phyloP scores from a whole-genome alignment of 2,113 vertebrate genomes.

The Phrynosoma blainvillii region DNA sequence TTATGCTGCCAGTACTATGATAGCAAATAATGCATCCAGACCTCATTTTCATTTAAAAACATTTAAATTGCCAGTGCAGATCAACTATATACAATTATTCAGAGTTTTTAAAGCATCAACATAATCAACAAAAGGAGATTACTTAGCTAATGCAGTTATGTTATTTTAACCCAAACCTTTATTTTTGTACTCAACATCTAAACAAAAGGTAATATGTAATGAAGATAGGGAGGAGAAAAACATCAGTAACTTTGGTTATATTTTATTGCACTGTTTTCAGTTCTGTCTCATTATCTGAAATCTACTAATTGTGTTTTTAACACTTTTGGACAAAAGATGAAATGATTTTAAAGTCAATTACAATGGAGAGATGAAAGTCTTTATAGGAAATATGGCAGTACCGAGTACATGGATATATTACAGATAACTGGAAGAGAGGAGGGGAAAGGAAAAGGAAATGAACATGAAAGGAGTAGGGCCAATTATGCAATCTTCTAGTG shows the following conservation, averaged over 20 bases:
- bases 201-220: conserved; percentile 33
- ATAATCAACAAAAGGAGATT: conserved; percentile 44
- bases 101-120: conserved; percentile 41
- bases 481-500: not conserved
- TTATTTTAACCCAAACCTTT: conserved; percentile 41
- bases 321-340: conserved; percentile 5
- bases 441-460: not conserved
- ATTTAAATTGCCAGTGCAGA: conserved; percentile 59
- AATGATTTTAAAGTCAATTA: not conserved
- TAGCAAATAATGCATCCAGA: conserved; percentile 44
- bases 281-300: not conserved
- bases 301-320: fast-evolving
- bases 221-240: not conserved
- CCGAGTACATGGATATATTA: not conserved
- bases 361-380: not conserved
- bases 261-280: not conserved
- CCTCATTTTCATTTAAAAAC: conserved; percentile 49
- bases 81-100: conserved; percentile 55
- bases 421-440: not conserved
- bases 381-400: not conserved
- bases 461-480: not conserved
- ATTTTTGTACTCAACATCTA: conserved; percentile 28
- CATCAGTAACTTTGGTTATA: not conserved
- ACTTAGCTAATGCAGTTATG: conserved; percentile 47
- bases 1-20: conserved; percentile 41